A percentile compares a stretch with the other conserved stretches of the same genome.
phyloP scores from a whole-genome alignment of 1,140 invertebrate species.

The Coboldia fuscipes region DNA sequence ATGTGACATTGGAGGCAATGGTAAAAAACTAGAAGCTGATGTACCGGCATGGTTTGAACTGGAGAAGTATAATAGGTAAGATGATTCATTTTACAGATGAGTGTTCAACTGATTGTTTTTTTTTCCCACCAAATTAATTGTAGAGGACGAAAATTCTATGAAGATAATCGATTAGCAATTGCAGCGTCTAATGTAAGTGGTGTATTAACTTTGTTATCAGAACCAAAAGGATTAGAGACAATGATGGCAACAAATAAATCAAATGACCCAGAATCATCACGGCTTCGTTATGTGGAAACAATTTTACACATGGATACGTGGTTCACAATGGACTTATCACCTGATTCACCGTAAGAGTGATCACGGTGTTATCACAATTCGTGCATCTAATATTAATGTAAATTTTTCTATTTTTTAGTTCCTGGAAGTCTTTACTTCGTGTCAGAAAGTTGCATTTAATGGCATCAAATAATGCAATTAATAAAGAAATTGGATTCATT shows the following conservation, averaged over 20 bases:
- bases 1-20: too few species aligned
- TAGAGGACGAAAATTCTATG: constrained; percentile 35
- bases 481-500: constrained; percentile 22
- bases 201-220: constrained; percentile 28
- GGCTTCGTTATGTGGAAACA: constrained; percentile 46
- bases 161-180: constrained; percentile 27
- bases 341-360: constrained; percentile 24
- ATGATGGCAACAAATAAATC: constrained; percentile 36
- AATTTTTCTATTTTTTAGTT: constrained; percentile 13
- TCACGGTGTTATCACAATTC: neutral
- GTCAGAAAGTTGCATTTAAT: constrained; percentile 36
- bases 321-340: constrained; percentile 38
- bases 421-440: constrained; percentile 33
- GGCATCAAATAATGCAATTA: constrained; percentile 23
- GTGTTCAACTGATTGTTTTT: neutral
- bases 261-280: constrained; percentile 31
- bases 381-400: neutral
- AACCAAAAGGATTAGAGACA: constrained; percentile 31
- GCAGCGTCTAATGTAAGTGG: constrained; percentile 29
- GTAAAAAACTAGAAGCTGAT: too few species aligned
- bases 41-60: neutral
- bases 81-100: neutral
- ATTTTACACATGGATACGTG: constrained; percentile 41
- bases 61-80: neutral
- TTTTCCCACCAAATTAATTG: neutral